Evolutionary conservation across 1,140 invertebrate genomes (phyloP), one percentile per base, ranked within the genome.

Genomic region (Phortica variegata): DNA sequence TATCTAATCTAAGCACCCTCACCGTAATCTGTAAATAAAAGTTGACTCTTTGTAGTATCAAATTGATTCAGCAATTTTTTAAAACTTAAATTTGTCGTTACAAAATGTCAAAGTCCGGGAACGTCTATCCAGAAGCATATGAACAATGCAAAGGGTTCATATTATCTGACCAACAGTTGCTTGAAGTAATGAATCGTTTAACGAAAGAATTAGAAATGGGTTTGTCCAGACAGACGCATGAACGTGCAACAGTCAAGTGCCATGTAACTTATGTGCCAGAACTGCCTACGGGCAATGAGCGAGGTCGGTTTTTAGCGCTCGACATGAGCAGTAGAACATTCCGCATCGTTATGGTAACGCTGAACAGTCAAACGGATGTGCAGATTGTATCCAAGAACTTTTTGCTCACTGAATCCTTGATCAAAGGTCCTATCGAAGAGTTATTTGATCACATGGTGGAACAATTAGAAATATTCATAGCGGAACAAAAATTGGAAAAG

Each of bases 261-360:
- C 94, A 88, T 65, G 87, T 92, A 7, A 98, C 97, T 1, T 99
- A 93, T 73, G 95, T 99, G 13, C 89, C 94, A 73, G 85, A 95
- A 69, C 83, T 99, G 45, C 96, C 97, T 0, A 90, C 94, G 79
- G 96, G 97, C 43, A 88, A 87, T 87, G 96, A 99, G 80, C 81
- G 84, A 37, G 97, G 97, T 17, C 91, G 95, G 78, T 97, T 96
- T 74, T 78, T 99, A 60, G 96, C 97, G 1, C 79, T 99, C 44
- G 97, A 99, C 79, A 83, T 99, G 56, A 96, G 96, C 31, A 96
- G 97, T 0, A 99, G 96, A 8, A 98, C 99, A 77, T 99, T 98
- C 79, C 84, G 97, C 47, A 95, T 99, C 4, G 79, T 98, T 36
- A 80, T 98, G n/a, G 94, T 99, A 60, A 87, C 90, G 48, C 80